Conservation (phyloP, 2,113 vertebrate species). For the Grammomys dolichurus region DNA sequence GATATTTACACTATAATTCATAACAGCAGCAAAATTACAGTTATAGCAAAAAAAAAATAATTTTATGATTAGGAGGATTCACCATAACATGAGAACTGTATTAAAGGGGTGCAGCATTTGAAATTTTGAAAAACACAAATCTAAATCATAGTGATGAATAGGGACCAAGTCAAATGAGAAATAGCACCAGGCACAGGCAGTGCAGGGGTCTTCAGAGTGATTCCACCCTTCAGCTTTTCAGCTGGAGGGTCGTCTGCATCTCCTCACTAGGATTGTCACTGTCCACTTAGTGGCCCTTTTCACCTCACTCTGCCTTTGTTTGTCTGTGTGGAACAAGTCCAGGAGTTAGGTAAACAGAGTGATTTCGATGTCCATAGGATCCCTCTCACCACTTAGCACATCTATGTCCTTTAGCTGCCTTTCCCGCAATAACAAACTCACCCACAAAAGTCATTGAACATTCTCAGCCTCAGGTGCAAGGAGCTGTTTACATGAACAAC, state of each 20-base stretch:
- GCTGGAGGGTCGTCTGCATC: not conserved
- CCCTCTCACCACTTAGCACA: not conserved
- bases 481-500: slow-evolving; percentile 32
- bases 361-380: not conserved
- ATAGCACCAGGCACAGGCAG: not conserved
- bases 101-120: not conserved
- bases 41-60: not conserved
- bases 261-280: not conserved
- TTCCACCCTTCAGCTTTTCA: not conserved
- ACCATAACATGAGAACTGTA: not conserved
- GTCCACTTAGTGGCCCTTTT: not conserved
- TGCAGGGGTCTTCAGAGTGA: not conserved
- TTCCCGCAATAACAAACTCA: not conserved
- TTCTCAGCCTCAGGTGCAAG: slow-evolving; percentile 31
- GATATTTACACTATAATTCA: not conserved
- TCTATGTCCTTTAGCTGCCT: not conserved
- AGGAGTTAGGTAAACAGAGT: not conserved
- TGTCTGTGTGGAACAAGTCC: not conserved
- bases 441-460: not conserved
- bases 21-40: not conserved
- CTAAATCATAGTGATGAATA: not conserved
- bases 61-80: not conserved
- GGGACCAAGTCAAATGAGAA: not conserved
- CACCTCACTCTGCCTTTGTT: not conserved
- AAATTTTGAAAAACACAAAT: not conserved